Conservation (phyloP, 2,888 invertebrate genomes). For the Apeira syringaria region DNA sequence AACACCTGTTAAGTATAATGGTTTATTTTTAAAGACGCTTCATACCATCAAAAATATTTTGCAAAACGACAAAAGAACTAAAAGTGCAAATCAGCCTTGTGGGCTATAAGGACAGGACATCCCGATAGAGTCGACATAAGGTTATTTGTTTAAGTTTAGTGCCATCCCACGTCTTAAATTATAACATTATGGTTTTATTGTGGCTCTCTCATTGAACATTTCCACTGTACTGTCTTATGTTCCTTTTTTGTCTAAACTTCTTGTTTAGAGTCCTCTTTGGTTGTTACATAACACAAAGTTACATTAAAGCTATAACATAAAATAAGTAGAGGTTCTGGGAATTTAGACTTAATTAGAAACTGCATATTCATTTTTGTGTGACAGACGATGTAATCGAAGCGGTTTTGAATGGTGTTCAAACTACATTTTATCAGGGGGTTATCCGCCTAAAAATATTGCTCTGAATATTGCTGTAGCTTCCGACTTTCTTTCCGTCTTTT, state of each 20-base stretch:
- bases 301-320: no score
- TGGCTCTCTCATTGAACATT: slow-evolving; percentile 58
- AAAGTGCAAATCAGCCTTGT: slow-evolving; percentile 40
- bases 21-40: slow-evolving; percentile 18
- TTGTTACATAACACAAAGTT: no score
- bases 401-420: no score
- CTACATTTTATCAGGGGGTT: no score
- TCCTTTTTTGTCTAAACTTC: slow-evolving; percentile 30
- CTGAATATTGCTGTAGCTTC: no score
- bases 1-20: slow-evolving; percentile 7
- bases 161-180: slow-evolving; percentile 70
- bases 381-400: no score
- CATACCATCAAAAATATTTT: slow-evolving; percentile 12
- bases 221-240: slow-evolving; percentile 42
- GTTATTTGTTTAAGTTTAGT: slow-evolving; percentile 82
- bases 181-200: slow-evolving; percentile 73
- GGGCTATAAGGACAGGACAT: slow-evolving; percentile 66
- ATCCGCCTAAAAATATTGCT: no score
- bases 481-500: no score
- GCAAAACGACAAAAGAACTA: slow-evolving; percentile 33
- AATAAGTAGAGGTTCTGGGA: no score
- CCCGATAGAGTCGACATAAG: slow-evolving; percentile 77
- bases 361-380: no score
- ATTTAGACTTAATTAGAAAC: no score
- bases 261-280: slow-evolving; percentile 1